Conservation (phyloP, 2,888 invertebrate genomes). For the Norana najaformis region DNA sequence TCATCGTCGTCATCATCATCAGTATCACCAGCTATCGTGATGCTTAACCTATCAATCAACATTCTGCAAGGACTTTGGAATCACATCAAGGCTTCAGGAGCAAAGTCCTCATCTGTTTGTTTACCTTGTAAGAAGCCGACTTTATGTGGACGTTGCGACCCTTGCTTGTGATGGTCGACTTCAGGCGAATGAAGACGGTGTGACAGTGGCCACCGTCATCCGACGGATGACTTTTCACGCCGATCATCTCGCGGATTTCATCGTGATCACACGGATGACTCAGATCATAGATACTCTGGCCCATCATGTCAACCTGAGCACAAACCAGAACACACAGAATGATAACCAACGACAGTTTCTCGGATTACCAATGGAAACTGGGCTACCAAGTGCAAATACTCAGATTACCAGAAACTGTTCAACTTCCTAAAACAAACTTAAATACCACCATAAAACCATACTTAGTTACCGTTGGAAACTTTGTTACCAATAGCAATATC, state of each 20-base stretch:
- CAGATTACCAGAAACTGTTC: no score
- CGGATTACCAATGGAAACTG: no score
- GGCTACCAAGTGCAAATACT: no score
- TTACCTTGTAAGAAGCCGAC: constrained; percentile 72
- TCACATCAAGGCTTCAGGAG: no score
- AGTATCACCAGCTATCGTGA: no score
- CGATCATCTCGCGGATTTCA: constrained; percentile 65
- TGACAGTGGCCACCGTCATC: neutral
- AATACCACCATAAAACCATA: no score
- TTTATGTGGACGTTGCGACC: constrained; percentile 94
- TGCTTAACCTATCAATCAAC: no score
- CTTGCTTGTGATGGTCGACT: constrained; percentile 90
- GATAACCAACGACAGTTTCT: neutral
- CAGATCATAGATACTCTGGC: constrained; percentile 90
- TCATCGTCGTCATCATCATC: no score
- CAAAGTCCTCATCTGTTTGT: neutral
- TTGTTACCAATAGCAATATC: no score
- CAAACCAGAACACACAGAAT: neutral
- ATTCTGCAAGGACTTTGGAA: no score
- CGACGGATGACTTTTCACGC: neutral
- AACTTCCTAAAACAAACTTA: no score
- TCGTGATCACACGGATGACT: constrained; percentile 93
- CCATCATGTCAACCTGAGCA: constrained; percentile 88
- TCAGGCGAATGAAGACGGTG: constrained; percentile 75
- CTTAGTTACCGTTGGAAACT: no score